Evolutionary conservation across 2,888 invertebrate genomes (phyloP).

Genomic region (Teinopalpus imperialis): DNA sequence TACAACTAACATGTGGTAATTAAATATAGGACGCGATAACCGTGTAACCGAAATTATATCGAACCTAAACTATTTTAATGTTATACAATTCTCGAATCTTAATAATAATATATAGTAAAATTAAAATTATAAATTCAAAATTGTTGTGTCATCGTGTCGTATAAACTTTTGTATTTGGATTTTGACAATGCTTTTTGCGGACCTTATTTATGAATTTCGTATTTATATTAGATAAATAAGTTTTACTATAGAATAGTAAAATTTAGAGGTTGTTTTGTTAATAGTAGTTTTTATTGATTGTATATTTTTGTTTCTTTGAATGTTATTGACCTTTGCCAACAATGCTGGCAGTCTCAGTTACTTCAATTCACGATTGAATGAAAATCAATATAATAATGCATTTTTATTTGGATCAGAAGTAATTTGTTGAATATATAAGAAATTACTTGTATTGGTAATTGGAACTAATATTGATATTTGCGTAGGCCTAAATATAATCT

Average conservation of each 20-base stretch:
- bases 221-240: slow-evolving; percentile 56
- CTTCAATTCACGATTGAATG: too few species aligned
- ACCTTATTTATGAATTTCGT: slow-evolving; percentile 54
- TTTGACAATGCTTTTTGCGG: slow-evolving; percentile 70
- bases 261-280: slow-evolving; percentile 78
- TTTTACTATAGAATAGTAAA: slow-evolving; percentile 79
- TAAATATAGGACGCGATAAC: slow-evolving; percentile 2
- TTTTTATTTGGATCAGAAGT: slow-evolving; percentile 12
- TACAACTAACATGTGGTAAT: not conserved
- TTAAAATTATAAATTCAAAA: slow-evolving; percentile 4
- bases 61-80: slow-evolving; percentile 8
- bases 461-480: slow-evolving; percentile 32
- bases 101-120: slow-evolving; percentile 4
- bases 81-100: slow-evolving; percentile 22
- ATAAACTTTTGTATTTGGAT: slow-evolving; percentile 45
- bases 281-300: slow-evolving; percentile 64
- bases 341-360: too few species aligned
- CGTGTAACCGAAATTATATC: slow-evolving; percentile 1
- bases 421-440: too few species aligned
- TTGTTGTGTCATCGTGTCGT: slow-evolving; percentile 8
- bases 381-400: too few species aligned
- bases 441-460: slow-evolving; percentile 13
- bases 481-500: slow-evolving; percentile 70
- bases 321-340: slow-evolving; percentile 12
- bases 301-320: slow-evolving; percentile 71